phyloP scores from a whole-genome alignment of 2,797 vertebrate species.

The Sebastes kiyomatsui region DNA sequence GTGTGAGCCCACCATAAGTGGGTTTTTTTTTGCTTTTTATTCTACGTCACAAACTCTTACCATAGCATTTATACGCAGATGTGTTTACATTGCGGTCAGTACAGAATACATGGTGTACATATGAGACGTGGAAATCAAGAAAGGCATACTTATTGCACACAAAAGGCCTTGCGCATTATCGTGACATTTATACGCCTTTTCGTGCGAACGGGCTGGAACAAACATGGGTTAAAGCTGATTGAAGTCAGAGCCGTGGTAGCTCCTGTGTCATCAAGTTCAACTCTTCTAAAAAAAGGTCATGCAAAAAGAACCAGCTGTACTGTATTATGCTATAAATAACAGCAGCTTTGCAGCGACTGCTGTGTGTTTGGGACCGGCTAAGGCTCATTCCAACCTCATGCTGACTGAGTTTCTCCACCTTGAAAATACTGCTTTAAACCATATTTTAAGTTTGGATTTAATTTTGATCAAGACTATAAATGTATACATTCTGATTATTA shows the following conservation, averaged over 20 bases:
- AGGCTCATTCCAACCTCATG: conserved; percentile 34
- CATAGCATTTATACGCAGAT: too few species aligned
- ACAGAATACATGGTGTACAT: too few species aligned
- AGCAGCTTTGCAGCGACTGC: conserved; percentile 30
- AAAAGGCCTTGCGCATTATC: too few species aligned
- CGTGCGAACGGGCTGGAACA: neutral
- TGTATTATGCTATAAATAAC: conserved; percentile 63
- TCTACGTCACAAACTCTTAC: too few species aligned
- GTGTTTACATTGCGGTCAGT: too few species aligned
- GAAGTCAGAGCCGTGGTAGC: conserved; percentile 31
- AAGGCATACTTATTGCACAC: too few species aligned
- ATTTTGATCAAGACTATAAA: neutral
- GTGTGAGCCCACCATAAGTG: too few species aligned
- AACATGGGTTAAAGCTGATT: neutral
- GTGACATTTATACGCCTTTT: too few species aligned
- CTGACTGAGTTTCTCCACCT: neutral
- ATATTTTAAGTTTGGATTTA: neutral
- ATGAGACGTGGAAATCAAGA: too few species aligned
- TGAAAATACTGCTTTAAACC: conserved; percentile 1
- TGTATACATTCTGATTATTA: neutral
- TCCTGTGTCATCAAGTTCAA: conserved; percentile 55
- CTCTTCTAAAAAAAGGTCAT: conserved; percentile 27
- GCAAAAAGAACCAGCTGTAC: conserved; percentile 30
- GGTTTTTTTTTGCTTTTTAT: too few species aligned
- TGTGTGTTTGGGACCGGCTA: conserved; percentile 18